Evolutionary conservation across 2,888 invertebrate genomes (phyloP).

Genomic region (Shargacucullia verbasci): DNA sequence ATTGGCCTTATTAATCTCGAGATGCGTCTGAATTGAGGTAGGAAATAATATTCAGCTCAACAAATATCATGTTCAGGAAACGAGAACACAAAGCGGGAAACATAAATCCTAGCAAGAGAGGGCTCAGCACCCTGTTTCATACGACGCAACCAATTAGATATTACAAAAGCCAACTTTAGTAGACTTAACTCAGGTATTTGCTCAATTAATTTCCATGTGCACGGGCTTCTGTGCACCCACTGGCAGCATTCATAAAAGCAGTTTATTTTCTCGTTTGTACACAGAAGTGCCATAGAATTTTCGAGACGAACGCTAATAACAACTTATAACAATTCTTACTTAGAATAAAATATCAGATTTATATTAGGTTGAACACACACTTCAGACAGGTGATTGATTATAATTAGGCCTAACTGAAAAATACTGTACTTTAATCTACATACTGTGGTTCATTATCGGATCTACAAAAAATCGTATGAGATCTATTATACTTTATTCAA

Average conservation of each 20-base stretch:
- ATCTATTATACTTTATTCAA: no score
- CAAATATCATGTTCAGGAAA: constrained; percentile 5
- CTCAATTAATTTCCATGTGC: constrained; percentile 60
- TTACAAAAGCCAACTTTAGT: constrained; percentile 22
- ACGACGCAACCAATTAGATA: constrained; percentile 51
- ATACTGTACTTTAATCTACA: no score
- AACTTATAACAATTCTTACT: no score
- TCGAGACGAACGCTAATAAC: no score
- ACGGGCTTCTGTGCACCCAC: constrained; percentile 19
- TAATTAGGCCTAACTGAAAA: no score
- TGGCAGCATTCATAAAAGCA: constrained; percentile 14
- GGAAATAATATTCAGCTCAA: neutral
- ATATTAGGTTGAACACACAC: no score
- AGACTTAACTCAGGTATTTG: constrained; percentile 37
- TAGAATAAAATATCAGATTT: no score
- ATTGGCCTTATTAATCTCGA: no score
- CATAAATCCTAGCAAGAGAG: constrained; percentile 26
- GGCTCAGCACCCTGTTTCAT: constrained; percentile 32
- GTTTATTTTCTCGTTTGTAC: constrained; percentile 27
- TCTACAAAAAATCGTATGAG: no score
- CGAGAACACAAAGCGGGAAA: constrained; percentile 18
- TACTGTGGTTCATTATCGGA: no score
- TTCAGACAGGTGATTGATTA: no score
- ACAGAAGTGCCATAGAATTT: neutral
- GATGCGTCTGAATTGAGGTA: constrained; percentile 5